Conservation (phyloP, 64 coral and sea anemone genomes). For the Porites australiensis region DNA sequence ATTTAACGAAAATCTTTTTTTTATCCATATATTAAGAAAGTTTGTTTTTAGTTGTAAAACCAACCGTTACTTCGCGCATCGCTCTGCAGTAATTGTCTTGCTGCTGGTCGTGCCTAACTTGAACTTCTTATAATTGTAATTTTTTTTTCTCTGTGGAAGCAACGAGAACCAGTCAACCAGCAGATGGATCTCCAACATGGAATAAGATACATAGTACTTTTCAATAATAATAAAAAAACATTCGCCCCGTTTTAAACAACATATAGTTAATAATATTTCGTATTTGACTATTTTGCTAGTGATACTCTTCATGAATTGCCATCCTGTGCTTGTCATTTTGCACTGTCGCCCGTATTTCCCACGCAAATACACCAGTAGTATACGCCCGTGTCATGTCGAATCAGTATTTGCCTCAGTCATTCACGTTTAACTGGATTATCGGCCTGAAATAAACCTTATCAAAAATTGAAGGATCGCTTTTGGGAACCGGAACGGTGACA, state of each 20-base stretch:
- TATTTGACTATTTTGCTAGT: neutral
- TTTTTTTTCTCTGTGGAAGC: neutral
- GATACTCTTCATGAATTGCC: neutral
- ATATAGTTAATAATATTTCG: neutral
- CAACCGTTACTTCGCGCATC: neutral
- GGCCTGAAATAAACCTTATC: constrained; percentile 54
- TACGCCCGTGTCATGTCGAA: neutral
- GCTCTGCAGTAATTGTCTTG: neutral
- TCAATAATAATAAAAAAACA: neutral
- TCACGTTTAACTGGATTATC: constrained; percentile 13
- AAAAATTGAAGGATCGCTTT: constrained; percentile 4
- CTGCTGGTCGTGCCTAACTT: neutral
- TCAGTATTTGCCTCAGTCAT: neutral
- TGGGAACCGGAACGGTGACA: neutral
- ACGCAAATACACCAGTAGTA: neutral
- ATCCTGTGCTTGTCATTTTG: neutral
- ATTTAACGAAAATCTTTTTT: neutral
- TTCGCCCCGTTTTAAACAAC: neutral
- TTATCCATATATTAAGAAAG: neutral
- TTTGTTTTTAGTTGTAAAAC: constrained; percentile 19
- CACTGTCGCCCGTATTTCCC: neutral
- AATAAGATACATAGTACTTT: constrained; percentile 6
- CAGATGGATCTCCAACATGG: constrained; percentile 22
- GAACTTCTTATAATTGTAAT: neutral
- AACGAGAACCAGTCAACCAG: constrained; percentile 20